Evolutionary conservation across 2,797 vertebrate genomes (phyloP), one percentile per base, ranked within the genome.

Genomic region (Gymnoscopelus braueri): DNA sequence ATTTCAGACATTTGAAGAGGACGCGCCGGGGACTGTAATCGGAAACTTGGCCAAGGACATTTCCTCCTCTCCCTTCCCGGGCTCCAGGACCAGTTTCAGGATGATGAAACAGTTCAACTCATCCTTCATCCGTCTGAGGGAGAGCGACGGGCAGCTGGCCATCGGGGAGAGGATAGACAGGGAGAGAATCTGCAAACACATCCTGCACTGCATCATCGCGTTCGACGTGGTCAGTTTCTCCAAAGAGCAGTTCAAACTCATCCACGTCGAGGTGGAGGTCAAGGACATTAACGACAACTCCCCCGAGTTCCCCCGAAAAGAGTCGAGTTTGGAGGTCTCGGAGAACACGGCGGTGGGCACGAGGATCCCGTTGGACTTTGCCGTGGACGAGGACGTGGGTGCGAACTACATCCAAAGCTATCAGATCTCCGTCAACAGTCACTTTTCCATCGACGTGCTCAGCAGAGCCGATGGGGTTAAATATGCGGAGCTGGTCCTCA

Each of bases 261-360:
- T 99, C 66, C 97, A 98, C 83, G 95, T 99, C 76, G 98, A 98
- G 90, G 95, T 99, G 89, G 96, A 98, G 94, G 96, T 99, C 93
- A 96, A 95, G 63, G 96, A 98, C 93, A 95, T 98, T 74, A 98
- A 99, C 49, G 96, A 99, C 92, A 96, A 98, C 60, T 93, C 95
- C 19, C 98, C 96, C 0, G 95, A 89, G 86, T 99, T 98, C 67
- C 94, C 96, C 67, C 91, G 92, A 3, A 90, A 94, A 72, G 95
- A 97, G 85, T 95, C 96, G 66, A 85, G 90, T 0, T 91, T 98
- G 84, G 98, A 98, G 86, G 95, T 98, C 88, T 98, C 96, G 0
- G 96, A 98, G 89, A 95, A 95, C 49, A 95, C 96, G 0, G 91
- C 93, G 0, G 94, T 97, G 1, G 97, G 97, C 52, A 97, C 97